Evolutionary conservation across 2,888 invertebrate species (phyloP).

Genomic region (Meliscaeva auricollis): DNA sequence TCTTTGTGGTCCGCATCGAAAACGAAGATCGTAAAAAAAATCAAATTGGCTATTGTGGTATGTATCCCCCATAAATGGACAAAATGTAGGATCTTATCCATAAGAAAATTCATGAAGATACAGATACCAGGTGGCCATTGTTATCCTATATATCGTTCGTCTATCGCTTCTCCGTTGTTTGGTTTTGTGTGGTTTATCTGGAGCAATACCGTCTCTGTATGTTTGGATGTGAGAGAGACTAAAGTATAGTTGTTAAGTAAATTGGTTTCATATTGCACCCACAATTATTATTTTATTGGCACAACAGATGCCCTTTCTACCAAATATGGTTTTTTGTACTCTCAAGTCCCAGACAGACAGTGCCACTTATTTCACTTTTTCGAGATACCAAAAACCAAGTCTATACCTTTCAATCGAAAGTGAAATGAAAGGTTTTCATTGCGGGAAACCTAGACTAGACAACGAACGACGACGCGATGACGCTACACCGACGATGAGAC

Average conservation of each 20-base stretch:
- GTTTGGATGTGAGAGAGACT: neutral
- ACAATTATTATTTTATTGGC: constrained; percentile 30
- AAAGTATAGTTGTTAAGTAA: constrained; percentile 48
- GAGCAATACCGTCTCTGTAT: constrained; percentile 31
- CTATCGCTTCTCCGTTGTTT: neutral
- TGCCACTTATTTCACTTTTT: constrained; percentile 38
- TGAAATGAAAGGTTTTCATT: constrained; percentile 65
- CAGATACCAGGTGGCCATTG: constrained; percentile 30
- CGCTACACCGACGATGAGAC: constrained; percentile 12
- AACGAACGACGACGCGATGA: neutral
- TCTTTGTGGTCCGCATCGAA: constrained; percentile 26
- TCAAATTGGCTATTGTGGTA: constrained; percentile 52
- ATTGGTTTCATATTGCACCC: constrained; percentile 70
- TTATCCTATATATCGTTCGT: neutral
- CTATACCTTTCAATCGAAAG: constrained; percentile 72
- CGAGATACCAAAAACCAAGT: neutral
- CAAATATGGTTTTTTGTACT: constrained; percentile 41
- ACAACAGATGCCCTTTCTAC: constrained; percentile 56
- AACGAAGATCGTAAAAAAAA: constrained; percentile 37
- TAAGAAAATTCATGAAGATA: constrained; percentile 66
- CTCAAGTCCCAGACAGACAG: constrained; percentile 1
- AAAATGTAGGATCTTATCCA: constrained; percentile 29
- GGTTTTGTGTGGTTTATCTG: constrained; percentile 28
- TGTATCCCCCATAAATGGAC: constrained; percentile 29
- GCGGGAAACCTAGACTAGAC: neutral